Conservation (phyloP, 2,113 vertebrate species). For the Cyrtonyx montezumae region DNA sequence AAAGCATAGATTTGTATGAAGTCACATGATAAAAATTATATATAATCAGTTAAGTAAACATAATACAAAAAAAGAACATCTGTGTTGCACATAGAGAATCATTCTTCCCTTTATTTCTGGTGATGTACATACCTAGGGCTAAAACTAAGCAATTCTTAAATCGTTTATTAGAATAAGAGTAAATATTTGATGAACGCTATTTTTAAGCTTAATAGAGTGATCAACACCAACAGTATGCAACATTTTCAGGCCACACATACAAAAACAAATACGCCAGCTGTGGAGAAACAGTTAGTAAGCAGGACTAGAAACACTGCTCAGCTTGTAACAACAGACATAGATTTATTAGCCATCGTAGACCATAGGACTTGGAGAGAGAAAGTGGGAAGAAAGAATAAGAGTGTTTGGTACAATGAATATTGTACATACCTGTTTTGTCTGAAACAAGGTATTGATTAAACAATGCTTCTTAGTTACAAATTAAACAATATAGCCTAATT, state of each 20-base stretch:
- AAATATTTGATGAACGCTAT: slow-evolving; percentile 10
- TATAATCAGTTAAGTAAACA: background rate
- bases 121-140: background rate
- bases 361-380: too few species aligned
- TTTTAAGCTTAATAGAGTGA: background rate
- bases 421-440: too few species aligned
- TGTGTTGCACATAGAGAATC: background rate
- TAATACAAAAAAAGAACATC: background rate
- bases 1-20: background rate
- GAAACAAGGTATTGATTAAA: too few species aligned
- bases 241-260: background rate
- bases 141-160: background rate
- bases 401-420: too few species aligned
- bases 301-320: too few species aligned
- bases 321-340: too few species aligned
- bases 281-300: too few species aligned
- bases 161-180: background rate
- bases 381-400: too few species aligned
- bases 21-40: background rate
- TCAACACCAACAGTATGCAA: background rate
- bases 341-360: too few species aligned
- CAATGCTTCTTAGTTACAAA: too few species aligned
- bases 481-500: too few species aligned
- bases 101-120: background rate
- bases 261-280: background rate